Evolutionary conservation across 2,888 invertebrate genomes (phyloP).

Genomic region (Melipona bicolor): DNA sequence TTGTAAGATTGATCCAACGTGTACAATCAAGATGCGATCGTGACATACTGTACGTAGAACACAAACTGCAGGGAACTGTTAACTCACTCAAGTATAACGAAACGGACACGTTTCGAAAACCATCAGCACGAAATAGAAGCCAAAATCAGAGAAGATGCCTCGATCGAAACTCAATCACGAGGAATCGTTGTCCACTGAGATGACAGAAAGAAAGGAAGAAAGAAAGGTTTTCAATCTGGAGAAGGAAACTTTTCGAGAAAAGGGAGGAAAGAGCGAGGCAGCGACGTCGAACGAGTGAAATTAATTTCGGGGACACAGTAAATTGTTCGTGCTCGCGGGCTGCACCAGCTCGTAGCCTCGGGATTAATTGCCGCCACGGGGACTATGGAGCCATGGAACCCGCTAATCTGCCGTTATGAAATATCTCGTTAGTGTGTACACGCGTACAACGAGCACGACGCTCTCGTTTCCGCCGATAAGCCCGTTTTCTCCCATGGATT

Average conservation of each 20-base stretch:
- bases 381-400: conserved; percentile 58
- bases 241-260: too few species aligned
- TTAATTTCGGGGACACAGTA: conserved; percentile 56
- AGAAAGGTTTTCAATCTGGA: neutral
- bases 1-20: too few species aligned
- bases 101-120: neutral
- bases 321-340: conserved; percentile 52
- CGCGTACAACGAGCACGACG: conserved; percentile 16
- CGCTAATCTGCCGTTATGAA: conserved; percentile 67
- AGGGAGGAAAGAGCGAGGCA: neutral
- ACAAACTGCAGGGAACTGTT: too few species aligned
- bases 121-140: neutral
- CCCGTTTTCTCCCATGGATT: neutral
- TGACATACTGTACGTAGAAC: too few species aligned
- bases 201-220: neutral
- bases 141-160: neutral
- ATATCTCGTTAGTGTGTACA: conserved; percentile 65
- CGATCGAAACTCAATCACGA: too few species aligned
- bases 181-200: neutral
- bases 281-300: conserved; percentile 47
- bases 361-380: conserved; percentile 64
- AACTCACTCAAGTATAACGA: too few species aligned
- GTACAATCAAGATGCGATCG: too few species aligned
- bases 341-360: conserved; percentile 42
- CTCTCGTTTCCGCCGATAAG: neutral